Evolutionary conservation across 2,797 vertebrate species (phyloP).

Genomic region (Schizothorax lantsangensis): DNA sequence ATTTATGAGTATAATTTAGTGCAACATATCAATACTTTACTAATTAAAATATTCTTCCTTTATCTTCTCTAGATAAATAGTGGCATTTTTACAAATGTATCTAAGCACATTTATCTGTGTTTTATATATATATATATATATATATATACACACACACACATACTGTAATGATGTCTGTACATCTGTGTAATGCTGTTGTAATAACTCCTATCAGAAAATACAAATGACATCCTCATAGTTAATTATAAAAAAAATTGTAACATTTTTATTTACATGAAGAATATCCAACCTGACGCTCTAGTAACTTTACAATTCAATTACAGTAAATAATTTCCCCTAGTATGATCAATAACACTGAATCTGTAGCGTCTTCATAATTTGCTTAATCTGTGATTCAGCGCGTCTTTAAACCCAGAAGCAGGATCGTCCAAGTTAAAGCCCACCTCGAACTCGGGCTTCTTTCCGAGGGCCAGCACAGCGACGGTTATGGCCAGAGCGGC

Average conservation of each 20-base stretch:
- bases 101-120: no score
- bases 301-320: background rate
- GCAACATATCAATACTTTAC: no score
- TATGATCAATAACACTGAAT: background rate
- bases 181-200: background rate
- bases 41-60: no score
- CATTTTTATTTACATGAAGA: background rate
- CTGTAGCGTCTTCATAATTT: constrained; percentile 79
- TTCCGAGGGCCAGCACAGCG: constrained; percentile 77
- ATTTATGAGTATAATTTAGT: no score
- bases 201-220: background rate
- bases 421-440: constrained; percentile 80
- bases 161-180: background rate
- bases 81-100: no score
- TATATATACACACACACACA: no score
- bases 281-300: background rate
- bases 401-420: constrained; percentile 69
- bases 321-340: background rate
- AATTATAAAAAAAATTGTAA: background rate
- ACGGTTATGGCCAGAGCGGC: constrained; percentile 81
- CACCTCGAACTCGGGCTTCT: constrained; percentile 82
- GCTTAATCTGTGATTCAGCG: constrained; percentile 71
- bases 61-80: no score
- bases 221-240: background rate
- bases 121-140: no score